Evolutionary conservation across 1,140 invertebrate species (phyloP).

Genomic region (Aphis craccivora): DNA sequence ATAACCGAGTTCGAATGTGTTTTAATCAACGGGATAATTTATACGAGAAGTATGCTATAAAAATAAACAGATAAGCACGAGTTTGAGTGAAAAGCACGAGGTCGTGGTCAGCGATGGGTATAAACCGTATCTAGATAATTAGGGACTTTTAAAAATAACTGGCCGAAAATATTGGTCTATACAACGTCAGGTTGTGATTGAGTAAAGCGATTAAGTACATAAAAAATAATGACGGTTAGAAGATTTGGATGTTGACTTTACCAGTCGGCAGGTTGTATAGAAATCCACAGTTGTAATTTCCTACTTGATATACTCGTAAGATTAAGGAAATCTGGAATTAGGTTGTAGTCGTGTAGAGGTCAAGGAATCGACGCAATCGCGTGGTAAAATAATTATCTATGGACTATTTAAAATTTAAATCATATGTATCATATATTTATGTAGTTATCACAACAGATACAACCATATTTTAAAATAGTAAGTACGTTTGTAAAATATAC

Average conservation of each 20-base stretch:
- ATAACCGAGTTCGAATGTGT: neutral
- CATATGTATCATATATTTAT: neutral
- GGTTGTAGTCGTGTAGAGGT: neutral
- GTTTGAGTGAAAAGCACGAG: neutral
- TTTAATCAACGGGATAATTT: neutral
- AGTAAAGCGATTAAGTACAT: neutral
- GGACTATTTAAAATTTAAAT: neutral
- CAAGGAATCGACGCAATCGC: neutral
- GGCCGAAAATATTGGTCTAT: neutral
- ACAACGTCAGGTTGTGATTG: neutral
- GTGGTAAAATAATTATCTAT: neutral
- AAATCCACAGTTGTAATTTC: neutral
- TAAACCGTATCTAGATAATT: neutral
- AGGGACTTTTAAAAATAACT: neutral
- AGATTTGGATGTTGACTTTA: neutral
- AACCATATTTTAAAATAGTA: neutral
- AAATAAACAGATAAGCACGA: neutral
- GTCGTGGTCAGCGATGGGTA: neutral
- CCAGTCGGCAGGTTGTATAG: neutral
- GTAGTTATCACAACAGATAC: neutral
- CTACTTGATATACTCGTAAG: too few relatives aligned
- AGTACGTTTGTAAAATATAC: too few relatives aligned
- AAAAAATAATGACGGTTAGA: neutral
- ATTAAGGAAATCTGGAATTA: neutral
- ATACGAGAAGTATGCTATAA: neutral